Evolutionary conservation across 53 echinoderm and acorn worm genomes (phyloP), one percentile per base, ranked within the genome.

Genomic region (Glandiceps talaboti): DNA sequence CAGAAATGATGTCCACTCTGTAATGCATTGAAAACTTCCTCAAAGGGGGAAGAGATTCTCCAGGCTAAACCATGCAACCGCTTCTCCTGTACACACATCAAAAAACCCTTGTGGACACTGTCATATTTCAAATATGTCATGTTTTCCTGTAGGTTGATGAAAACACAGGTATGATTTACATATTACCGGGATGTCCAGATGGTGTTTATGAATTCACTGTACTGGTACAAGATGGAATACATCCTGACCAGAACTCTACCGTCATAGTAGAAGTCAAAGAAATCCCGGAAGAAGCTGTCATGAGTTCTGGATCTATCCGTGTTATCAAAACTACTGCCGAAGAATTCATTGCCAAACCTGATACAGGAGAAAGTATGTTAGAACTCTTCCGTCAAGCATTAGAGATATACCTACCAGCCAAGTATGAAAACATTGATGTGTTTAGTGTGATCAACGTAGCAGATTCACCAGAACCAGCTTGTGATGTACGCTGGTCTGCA

Each of bases 281-380:
- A 27, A 82, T 97, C 33, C 93, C 99, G 0, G 80, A 81, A 30
- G 93, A 97, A 72, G 93, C 93, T 25, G 93, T 93, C 25, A 87
- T 82, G 33, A 91, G 91, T 80, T 97, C 99, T 0, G 99, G 99
- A 1, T 97, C 99, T 30, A 82, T 97, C 78, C 87, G 99, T 27
- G 88, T 97, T 64, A 81, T 89, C 1, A 93, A 91, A 1, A 78
- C 84, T 14, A 93, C 93, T 0, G 93, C 99, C n/a, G 99, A 91
- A 77, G 85, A 89, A 31, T 83, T 93, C 76, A 85, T 97, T 77
- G 26, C 76, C 6, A 74, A 75, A 28, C 79, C 81, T 0, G 20
- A 76, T 1, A 82, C 30, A 6, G 85, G 87, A 0, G 29, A 29
- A 33, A 97, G 91, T 74, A 76, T 82, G 30, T 75, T 87, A 29